A percentile compares a stretch with the other conserved stretches of the same genome.
These are phyloP conservation scores for Platycheirus rosarum DNA, from an alignment of 2,888 invertebrate species.

Conservation along the genomic window DNA sequence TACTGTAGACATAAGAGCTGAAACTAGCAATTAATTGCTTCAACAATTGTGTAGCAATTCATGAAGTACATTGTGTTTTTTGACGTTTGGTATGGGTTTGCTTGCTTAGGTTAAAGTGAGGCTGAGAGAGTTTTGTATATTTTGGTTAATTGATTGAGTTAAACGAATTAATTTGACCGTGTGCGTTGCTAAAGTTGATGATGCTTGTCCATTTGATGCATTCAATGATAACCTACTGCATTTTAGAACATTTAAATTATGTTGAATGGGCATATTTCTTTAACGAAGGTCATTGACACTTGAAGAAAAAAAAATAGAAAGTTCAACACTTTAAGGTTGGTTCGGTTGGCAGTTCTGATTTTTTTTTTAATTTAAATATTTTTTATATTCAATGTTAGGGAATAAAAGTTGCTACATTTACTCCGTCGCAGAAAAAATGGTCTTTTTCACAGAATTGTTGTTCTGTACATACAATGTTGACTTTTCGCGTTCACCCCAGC, in stretches of 20 bases:
- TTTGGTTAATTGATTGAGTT: slow-evolving; percentile 67
- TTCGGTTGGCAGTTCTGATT: no score
- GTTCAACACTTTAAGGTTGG: no score
- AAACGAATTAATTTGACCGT: slow-evolving; percentile 54
- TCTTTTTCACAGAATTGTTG: no score
- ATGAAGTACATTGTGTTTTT: slow-evolving; percentile 33
- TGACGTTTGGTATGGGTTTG: background rate
- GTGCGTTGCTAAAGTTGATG: slow-evolving; percentile 14
- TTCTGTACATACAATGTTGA: no score
- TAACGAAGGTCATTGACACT: background rate
- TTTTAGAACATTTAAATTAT: slow-evolving; percentile 10
- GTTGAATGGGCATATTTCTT: background rate
- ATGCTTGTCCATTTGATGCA: slow-evolving; percentile 17
- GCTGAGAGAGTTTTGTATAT: slow-evolving; percentile 23
- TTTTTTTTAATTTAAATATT: no score
- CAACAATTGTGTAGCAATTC: slow-evolving; percentile 68
- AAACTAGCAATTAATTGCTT: slow-evolving; percentile 70
- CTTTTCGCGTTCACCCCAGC: no score
- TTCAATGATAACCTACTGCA: slow-evolving; percentile 39
- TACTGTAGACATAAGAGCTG: slow-evolving; percentile 20
- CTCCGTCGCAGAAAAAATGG: no score
- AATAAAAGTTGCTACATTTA: no score
- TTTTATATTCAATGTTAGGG: no score
- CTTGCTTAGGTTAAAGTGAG: slow-evolving; percentile 20
- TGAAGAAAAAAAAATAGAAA: no score